Evolutionary conservation across 2,888 invertebrate genomes (phyloP), one percentile per base, ranked within the genome.

Genomic region (Andrena flavipes): DNA sequence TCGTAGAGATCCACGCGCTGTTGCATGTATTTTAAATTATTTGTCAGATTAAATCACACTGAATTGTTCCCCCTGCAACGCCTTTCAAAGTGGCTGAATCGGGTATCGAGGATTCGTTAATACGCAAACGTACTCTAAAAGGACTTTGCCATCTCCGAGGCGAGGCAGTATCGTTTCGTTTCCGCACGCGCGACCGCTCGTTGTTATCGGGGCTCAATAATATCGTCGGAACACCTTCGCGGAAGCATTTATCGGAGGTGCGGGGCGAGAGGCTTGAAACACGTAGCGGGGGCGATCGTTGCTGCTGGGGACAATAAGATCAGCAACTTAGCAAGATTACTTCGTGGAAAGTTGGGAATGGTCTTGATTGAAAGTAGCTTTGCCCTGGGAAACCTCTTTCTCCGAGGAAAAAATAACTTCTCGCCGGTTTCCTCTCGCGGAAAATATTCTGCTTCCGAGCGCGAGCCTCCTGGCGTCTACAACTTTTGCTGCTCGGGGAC

Each of bases 161-260:
- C 20, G 35, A 60, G 35, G 35, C 35, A 20, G 35, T 33, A 54
- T 49, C 64, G 64, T 76, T 79, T 35, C 49, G 76, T 76, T 76
- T 54, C 77, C 60, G 80, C 80, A 71, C 80, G 80, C 78, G 80
- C 78, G 54, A 76, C 35, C 49, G 42, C 51, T 20, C 33, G 35
- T 20, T 23, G 65, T 73, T 87, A 86, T 87, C 84, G 82, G 65
- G 67, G 69, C 30, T 48, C 69, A 33, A 54, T 74, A 84, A 84
- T 82, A 84, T 69, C 82, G 72, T 59, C 75, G 51, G 71, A 83
- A 76, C 78, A 82, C 78, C 68, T 77, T 59, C 68, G 51, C 30
- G 64, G 60, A 64, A 51, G 62, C 83, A 73, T 87, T 87, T 84
- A 84, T 81, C 80, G 77, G n/a, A 42, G 49, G 42, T 23, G 35